These are phyloP conservation scores for Ceratina japonica DNA, from an alignment of 1,140 invertebrate species.

Conservation along the genomic window DNA sequence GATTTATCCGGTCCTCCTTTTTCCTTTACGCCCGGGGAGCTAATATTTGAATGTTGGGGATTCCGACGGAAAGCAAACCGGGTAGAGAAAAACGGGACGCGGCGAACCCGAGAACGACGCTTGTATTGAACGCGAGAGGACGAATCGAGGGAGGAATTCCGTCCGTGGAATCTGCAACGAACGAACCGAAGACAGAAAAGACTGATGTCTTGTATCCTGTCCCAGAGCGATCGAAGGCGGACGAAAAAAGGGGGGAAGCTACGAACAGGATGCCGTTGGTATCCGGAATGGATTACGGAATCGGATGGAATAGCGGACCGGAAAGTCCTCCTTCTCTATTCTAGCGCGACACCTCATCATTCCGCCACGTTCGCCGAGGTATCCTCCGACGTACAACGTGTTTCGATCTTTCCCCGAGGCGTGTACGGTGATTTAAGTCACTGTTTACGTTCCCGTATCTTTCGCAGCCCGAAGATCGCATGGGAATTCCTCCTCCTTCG, in stretches of 20 bases:
- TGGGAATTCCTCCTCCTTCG: slow-evolving; percentile 33
- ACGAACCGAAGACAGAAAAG: slow-evolving; percentile 66
- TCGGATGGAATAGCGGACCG: slow-evolving; percentile 68
- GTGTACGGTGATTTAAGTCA: slow-evolving; percentile 66
- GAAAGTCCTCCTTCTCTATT: slow-evolving; percentile 59
- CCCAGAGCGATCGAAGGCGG: slow-evolving; percentile 24
- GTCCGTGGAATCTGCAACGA: slow-evolving; percentile 65
- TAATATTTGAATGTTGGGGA: slow-evolving; percentile 70
- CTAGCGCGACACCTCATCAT: slow-evolving; percentile 69
- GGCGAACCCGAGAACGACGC: slow-evolving; percentile 56
- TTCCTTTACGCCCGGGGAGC: slow-evolving; percentile 1
- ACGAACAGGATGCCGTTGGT: slow-evolving; percentile 48
- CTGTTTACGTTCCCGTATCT: slow-evolving; percentile 61
- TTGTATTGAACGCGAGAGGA: slow-evolving; percentile 66
- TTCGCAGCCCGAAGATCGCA: slow-evolving; percentile 26
- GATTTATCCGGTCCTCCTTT: background rate
- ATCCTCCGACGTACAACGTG: slow-evolving; percentile 59
- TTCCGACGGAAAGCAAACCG: slow-evolving; percentile 51
- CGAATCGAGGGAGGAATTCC: slow-evolving; percentile 73
- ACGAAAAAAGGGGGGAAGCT: slow-evolving; percentile 21
- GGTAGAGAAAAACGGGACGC: slow-evolving; percentile 25
- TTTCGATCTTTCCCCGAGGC: slow-evolving; percentile 57
- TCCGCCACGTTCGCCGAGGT: slow-evolving; percentile 66
- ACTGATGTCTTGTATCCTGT: slow-evolving; percentile 64
- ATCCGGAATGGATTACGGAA: slow-evolving; percentile 73